phyloP scores from a whole-genome alignment of 2,113 vertebrate species.

The Rhagologus leucostigma region DNA sequence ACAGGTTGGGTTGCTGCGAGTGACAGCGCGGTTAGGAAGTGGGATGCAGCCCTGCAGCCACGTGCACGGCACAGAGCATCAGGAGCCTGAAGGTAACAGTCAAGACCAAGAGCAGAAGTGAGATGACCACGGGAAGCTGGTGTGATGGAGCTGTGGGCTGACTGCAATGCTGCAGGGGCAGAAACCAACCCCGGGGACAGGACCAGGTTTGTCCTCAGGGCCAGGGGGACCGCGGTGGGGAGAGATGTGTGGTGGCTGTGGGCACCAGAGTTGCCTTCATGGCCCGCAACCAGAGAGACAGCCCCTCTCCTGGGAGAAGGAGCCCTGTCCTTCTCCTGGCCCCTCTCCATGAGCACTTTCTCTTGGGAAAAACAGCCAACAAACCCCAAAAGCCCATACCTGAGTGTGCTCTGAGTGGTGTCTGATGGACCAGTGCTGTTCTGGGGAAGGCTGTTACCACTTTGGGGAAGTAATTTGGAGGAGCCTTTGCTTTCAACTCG shows the following conservation, averaged over 20 bases:
- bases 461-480: not conserved
- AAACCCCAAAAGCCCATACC: not conserved
- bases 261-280: not conserved
- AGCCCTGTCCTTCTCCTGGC: not conserved
- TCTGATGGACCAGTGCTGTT: not conserved
- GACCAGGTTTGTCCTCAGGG: not conserved
- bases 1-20: not conserved
- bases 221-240: accelerated
- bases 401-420: not conserved
- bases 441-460: not conserved
- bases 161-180: not conserved
- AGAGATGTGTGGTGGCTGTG: not conserved
- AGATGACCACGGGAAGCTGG: not conserved
- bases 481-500: not conserved
- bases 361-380: not conserved
- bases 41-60: not conserved
- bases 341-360: not conserved
- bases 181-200: not conserved
- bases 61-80: not conserved
- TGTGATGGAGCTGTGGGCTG: not conserved
- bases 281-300: accelerated
- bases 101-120: not conserved
- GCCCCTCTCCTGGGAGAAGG: not conserved
- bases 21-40: not conserved
- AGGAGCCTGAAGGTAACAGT: not conserved